A percentile compares a stretch with the other conserved stretches of the same genome.
Conservation (phyloP, 2,888 invertebrate genomes). For the Drosophila kuntzei region DNA sequence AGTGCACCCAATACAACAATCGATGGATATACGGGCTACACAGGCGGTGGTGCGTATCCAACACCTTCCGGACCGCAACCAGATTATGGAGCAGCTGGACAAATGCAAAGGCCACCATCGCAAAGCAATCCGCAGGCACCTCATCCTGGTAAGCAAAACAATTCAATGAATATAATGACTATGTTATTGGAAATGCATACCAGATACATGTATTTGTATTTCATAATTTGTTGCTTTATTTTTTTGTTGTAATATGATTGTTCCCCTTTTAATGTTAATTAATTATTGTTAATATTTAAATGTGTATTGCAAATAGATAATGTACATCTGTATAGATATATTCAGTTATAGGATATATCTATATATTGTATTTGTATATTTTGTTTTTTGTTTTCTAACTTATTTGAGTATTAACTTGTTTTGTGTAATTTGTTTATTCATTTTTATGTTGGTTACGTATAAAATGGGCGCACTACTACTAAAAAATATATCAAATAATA, state of each 20-base stretch:
- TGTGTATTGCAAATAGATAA: constrained; percentile 44
- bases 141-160: constrained; percentile 87
- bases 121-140: constrained; percentile 88
- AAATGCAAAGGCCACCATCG: constrained; percentile 90
- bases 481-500: constrained; percentile 47
- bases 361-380: constrained; percentile 28
- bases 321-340: constrained; percentile 36
- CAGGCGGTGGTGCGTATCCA: constrained; percentile 88
- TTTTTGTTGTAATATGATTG: constrained; percentile 30
- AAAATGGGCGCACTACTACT: constrained; percentile 78
- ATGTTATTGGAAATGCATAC: constrained; percentile 20
- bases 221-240: constrained; percentile 28
- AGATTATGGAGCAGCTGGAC: constrained; percentile 89
- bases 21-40: constrained; percentile 93
- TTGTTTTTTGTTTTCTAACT: constrained; percentile 31
- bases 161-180: neutral
- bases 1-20: constrained; percentile 90
- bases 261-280: constrained; percentile 17
- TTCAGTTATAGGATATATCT: constrained; percentile 11
- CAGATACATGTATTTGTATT: constrained; percentile 7
- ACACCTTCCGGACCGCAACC: constrained; percentile 86
- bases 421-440: constrained; percentile 71
- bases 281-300: constrained; percentile 24
- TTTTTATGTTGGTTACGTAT: constrained; percentile 75
- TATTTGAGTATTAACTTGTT: constrained; percentile 44